Evolutionary conservation across 2,888 invertebrate genomes (phyloP), one percentile per base, ranked within the genome.

Genomic region (Lithophane leautieri): DNA sequence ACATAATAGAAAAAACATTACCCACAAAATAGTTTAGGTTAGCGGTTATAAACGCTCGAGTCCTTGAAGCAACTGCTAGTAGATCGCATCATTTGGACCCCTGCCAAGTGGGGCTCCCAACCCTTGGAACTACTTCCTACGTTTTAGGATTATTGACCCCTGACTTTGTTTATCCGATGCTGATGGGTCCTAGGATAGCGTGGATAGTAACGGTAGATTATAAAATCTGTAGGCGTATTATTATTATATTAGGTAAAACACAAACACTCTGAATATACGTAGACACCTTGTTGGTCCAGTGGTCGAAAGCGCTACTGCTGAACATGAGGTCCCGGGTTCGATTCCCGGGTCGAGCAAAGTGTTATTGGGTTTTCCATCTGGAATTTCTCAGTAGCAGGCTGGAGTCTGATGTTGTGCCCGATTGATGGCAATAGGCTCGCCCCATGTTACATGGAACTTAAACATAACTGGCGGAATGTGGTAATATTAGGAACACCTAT

Each of bases 21-120:
- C 40, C 19, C 14, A 73, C 60, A 22, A 65, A 77, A 75, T 60
- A 60, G 60, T 76, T 76, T 65, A 4, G 44, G 69, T 73, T 54
- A 54, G 65, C 60, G 76, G 74, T 66, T 70, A 52, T 69, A 83
- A 80, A 50, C 68, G 61, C 56, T 40, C 1, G 22, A 66, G 67
- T 81, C 72, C 74, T 78, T 70, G 62, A 50, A 62, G 70, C 19
- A 62, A 70, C 47, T 78, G 50, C 80, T 52, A 40, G 63, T 25
- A 83, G 77, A 81, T 82, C 70, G 42, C 70, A 80, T 84, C 84
- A 82, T 70, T 87, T 88, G 88, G 85, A 81, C 60, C 65, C 42
- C 72, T 79, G 88, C 88, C 88, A 88, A 82, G 66, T 69, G 61
- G 44, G 52, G 62, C 62, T 76, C 40, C 60, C 67, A 69, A 76